Conservation (phyloP, 1,140 invertebrate genomes). For the Thaumetopoea pityocampa region DNA sequence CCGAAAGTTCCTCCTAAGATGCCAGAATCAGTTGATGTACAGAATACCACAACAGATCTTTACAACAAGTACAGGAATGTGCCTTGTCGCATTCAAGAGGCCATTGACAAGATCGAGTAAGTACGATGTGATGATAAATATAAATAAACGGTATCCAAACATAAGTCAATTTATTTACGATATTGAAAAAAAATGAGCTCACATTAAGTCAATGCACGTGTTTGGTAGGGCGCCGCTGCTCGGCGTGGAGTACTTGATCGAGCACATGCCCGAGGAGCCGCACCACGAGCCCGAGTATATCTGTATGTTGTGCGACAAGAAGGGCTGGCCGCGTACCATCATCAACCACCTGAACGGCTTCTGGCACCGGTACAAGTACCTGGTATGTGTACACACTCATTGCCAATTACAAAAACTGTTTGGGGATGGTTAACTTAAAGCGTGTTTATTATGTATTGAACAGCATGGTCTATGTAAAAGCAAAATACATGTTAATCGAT, state of each 20-base stretch:
- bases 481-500: too few relatives aligned
- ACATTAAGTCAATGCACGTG: too few relatives aligned
- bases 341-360: conserved; percentile 85
- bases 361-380: conserved; percentile 80
- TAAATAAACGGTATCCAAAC: neutral
- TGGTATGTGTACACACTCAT: conserved; percentile 59
- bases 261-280: conserved; percentile 79
- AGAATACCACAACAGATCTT: too few relatives aligned
- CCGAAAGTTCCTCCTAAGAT: conserved; percentile 39
- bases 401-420: too few relatives aligned
- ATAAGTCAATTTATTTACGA: neutral
- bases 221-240: conserved; percentile 69
- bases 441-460: too few relatives aligned
- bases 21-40: conserved; percentile 34
- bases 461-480: too few relatives aligned
- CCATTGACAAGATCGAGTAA: conserved; percentile 48
- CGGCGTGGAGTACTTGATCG: conserved; percentile 84
- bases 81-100: conserved; percentile 51
- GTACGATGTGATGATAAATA: conserved; percentile 10
- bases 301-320: conserved; percentile 85
- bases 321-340: conserved; percentile 84
- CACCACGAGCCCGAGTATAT: conserved; percentile 81
- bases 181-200: too few relatives aligned
- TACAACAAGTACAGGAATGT: conserved; percentile 35
- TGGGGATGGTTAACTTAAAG: too few relatives aligned